Base-by-base conservation (phyloP, 1,140 invertebrate species). In the Onthophagus taurus region DNA sequence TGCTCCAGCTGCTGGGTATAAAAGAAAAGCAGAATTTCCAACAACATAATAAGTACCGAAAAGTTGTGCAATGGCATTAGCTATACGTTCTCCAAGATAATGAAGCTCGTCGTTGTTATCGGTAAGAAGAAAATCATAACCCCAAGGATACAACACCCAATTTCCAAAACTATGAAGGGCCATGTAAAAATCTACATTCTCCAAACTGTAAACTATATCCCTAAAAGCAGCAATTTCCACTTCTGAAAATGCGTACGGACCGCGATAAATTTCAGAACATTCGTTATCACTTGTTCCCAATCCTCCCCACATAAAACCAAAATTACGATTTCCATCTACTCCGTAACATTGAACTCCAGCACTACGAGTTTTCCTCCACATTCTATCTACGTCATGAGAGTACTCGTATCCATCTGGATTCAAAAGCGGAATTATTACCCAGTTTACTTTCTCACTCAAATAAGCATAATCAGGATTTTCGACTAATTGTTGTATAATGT, bases 321-420 rank as follows among this genome's bases (percentile, higher is more conserved):
- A 87, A 55, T 87, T 87, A 21, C 83, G 70, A 56, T 86, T 87
- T 0, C 76, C 74, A 57, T 87, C 84, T 14, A 71, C 71, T n/a
- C 84, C 83, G 16, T 44, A 50, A 46, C 83, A 87, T 5, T 45
- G 18, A 1, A 52, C 45, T 23, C 73, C 72, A 6, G 64, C 65
- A 21, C 67, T 72, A 13, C 80, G 66, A 1, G 81, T 85, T 63
- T 86, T 86, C 12, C 83, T 72, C 83, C 83, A 86, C 34, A 36
- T 18, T 7, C 34, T 8, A 3, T 19, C 16, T 20, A 20, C n/a
- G 0, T 4, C 26, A 18, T 12, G 23, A 9, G 80, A 80, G 55
- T 77, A 85, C 50, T 83, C 81, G 59, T 88, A 87, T 1, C 85
- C 85, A 58, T 89, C 86, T 0, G 86, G 85, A 69, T 89, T 89